These are phyloP conservation scores for Penaeus indicus DNA, from an alignment of 1,140 invertebrate species.

Conservation along the genomic window DNA sequence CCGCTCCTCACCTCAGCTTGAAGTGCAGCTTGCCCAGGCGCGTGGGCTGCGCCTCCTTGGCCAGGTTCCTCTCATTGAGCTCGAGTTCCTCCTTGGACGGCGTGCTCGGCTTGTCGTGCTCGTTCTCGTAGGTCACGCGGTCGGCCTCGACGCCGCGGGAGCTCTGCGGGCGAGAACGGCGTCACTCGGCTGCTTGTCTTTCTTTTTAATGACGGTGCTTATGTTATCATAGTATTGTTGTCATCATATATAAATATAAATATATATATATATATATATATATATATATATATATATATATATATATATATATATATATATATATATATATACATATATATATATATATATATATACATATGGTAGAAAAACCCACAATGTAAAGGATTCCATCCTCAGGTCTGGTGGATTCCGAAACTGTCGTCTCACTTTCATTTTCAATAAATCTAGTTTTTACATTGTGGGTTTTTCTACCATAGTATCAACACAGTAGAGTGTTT, in stretches of 20 bases:
- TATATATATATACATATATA: too few relatives aligned
- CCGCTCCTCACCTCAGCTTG: conserved; percentile 77
- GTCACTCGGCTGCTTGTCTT: not conserved
- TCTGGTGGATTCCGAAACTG: too few relatives aligned
- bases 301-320: too few relatives aligned
- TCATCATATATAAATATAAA: not conserved
- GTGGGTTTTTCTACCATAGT: too few relatives aligned
- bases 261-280: too few relatives aligned
- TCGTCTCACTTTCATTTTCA: too few relatives aligned
- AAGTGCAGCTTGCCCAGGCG: conserved; percentile 89
- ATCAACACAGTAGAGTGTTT: too few relatives aligned
- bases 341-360: too few relatives aligned
- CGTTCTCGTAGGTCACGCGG: conserved; percentile 70
- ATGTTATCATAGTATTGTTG: not conserved
- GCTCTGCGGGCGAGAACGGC: conserved; percentile 26
- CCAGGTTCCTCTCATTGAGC: conserved; percentile 76
- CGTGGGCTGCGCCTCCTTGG: conserved; percentile 69
- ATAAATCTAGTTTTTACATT: too few relatives aligned
- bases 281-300: too few relatives aligned
- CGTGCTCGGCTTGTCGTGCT: conserved; percentile 69
- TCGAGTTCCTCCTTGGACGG: conserved; percentile 77
- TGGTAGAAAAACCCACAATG: too few relatives aligned
- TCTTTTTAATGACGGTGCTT: not conserved
- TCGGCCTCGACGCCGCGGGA: conserved; percentile 30
- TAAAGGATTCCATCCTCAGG: too few relatives aligned